Evolutionary conservation across 2,797 vertebrate genomes (phyloP).

Genomic region (Ambastaia sidthimunki): DNA sequence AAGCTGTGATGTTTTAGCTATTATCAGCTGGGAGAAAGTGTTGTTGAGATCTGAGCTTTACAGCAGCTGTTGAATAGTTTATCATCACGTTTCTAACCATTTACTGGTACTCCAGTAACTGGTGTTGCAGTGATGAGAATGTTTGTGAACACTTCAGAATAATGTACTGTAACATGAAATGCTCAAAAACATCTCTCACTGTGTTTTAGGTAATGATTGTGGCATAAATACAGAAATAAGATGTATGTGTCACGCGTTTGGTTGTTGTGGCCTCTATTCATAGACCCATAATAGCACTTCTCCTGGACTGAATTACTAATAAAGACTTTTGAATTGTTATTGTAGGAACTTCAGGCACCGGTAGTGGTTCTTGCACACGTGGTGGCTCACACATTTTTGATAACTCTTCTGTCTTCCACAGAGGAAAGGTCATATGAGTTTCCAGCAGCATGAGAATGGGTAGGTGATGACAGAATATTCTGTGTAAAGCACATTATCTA

Average conservation of each 20-base stretch:
- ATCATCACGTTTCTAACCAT: slow-evolving; percentile 19
- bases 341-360: no score
- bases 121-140: slow-evolving; percentile 15
- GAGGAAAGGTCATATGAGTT: no score
- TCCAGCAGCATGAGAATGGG: no score
- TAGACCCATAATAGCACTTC: no score
- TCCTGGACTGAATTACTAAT: no score
- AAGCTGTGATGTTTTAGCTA: slow-evolving; percentile 40
- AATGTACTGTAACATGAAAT: background rate
- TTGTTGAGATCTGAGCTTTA: slow-evolving; percentile 18
- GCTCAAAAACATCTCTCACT: background rate
- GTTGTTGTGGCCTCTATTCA: no score
- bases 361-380: no score
- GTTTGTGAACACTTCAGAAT: background rate
- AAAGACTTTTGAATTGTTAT: no score
- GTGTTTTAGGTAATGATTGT: background rate
- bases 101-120: slow-evolving; percentile 40
- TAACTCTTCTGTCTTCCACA: no score
- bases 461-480: background rate
- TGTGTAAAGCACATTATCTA: no score
- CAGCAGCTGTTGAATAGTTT: slow-evolving; percentile 36
- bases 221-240: background rate
- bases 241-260: no score
- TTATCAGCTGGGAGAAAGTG: slow-evolving; percentile 43
- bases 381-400: no score